Conservation (phyloP, 2,797 vertebrate genomes). For the Bradypodion pumilum region DNA sequence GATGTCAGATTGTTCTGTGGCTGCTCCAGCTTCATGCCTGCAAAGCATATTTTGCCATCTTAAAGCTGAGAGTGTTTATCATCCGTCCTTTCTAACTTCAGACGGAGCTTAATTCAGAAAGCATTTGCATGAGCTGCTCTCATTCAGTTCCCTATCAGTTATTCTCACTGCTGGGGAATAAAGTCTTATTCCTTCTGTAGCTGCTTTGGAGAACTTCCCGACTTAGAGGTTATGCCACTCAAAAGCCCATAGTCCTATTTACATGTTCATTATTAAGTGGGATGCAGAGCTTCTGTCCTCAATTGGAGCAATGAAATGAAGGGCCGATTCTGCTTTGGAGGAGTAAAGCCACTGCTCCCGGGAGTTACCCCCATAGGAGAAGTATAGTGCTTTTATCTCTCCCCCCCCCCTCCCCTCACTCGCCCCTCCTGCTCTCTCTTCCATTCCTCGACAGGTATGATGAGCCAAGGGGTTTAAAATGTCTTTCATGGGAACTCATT, state of each 20-base stretch:
- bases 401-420: too few species aligned
- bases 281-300: slow-evolving; percentile 22
- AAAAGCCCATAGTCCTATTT: slow-evolving; percentile 51
- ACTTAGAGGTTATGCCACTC: slow-evolving; percentile 49
- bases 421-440: neutral
- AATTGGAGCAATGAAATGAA: slow-evolving; percentile 33
- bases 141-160: slow-evolving; percentile 68
- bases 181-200: slow-evolving; percentile 68
- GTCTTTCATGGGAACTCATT: slow-evolving; percentile 68
- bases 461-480: slow-evolving; percentile 62
- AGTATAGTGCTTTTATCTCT: neutral
- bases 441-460: slow-evolving; percentile 69
- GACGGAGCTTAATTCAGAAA: slow-evolving; percentile 71
- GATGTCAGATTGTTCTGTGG: slow-evolving; percentile 72
- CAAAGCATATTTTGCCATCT: slow-evolving; percentile 74
- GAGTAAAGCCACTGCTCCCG: slow-evolving; percentile 38
- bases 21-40: slow-evolving; percentile 68
- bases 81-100: slow-evolving; percentile 73
- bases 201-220: slow-evolving; percentile 68
- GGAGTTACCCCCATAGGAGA: slow-evolving; percentile 34
- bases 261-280: slow-evolving; percentile 65
- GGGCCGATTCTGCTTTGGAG: slow-evolving; percentile 20
- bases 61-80: slow-evolving; percentile 72
- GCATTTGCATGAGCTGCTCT: slow-evolving; percentile 75
- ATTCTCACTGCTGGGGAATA: slow-evolving; percentile 65